A percentile compares a stretch with the other conserved stretches of the same genome.
Evolutionary conservation across 2,888 invertebrate species (phyloP).

Genomic region (Ryuthela nishihirai): DNA sequence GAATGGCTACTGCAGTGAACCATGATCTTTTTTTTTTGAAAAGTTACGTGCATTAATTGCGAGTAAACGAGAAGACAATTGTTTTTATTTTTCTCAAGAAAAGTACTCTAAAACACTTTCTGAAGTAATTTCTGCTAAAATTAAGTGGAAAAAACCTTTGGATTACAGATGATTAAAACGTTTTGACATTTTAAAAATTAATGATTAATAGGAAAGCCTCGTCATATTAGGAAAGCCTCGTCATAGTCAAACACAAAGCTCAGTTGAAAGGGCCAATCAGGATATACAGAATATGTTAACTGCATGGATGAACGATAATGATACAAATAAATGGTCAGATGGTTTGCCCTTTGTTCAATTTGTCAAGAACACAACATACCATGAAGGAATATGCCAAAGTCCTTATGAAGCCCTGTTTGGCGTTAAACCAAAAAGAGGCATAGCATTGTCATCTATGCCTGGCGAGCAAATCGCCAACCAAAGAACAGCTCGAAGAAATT

Average conservation of each 20-base stretch:
- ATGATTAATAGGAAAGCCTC: too few species aligned
- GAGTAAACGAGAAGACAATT: too few species aligned
- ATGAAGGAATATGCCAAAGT: slow-evolving; percentile 16
- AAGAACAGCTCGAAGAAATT: slow-evolving; percentile 7
- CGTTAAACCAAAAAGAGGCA: slow-evolving; percentile 20
- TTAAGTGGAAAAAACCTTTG: too few species aligned
- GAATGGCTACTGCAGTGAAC: too few species aligned
- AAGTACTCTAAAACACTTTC: too few species aligned
- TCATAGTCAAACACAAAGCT: slow-evolving; percentile 23
- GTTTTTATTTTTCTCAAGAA: too few species aligned
- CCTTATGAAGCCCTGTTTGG: slow-evolving; percentile 32
- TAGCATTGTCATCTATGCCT: slow-evolving; percentile 18
- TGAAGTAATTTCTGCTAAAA: too few species aligned
- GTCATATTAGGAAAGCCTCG: slow-evolving; percentile 17
- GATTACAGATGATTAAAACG: too few species aligned
- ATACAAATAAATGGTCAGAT: slow-evolving; percentile 33
- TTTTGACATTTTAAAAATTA: too few species aligned
- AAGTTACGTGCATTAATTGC: too few species aligned
- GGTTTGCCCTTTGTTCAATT: slow-evolving; percentile 36
- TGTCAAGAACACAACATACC: slow-evolving; percentile 26
- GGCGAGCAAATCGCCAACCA: slow-evolving; percentile 3
- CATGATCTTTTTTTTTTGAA: too few species aligned
- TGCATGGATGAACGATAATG: slow-evolving; percentile 26
- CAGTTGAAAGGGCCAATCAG: slow-evolving; percentile 12
- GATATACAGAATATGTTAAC: slow-evolving; percentile 25